Percentiles rank a stretch among this genome's conserved stretches.
These are phyloP conservation scores for Megaceryle maxima DNA, from an alignment of 2,113 vertebrate genomes.

Conservation along the genomic window DNA sequence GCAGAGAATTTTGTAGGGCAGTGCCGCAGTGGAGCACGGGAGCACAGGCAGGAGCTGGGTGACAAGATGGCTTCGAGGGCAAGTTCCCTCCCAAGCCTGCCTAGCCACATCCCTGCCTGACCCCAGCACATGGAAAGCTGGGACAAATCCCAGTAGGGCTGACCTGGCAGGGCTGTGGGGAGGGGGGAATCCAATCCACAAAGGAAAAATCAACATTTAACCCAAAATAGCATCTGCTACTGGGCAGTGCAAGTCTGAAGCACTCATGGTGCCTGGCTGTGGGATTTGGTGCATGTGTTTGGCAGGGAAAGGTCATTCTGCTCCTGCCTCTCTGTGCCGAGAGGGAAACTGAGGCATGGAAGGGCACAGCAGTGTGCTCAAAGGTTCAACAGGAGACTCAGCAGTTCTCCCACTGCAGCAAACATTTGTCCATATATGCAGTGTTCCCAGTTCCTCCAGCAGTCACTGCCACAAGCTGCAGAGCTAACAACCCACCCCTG, in stretches of 20 bases:
- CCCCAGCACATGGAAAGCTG: accelerated
- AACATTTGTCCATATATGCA: accelerated
- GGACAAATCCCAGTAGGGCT: neutral
- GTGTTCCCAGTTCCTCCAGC: neutral
- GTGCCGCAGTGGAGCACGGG: slow-evolving; percentile 43
- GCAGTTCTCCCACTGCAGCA: neutral
- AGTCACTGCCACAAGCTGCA: neutral
- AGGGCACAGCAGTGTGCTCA: accelerated
- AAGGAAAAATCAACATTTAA: neutral
- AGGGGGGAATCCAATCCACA: neutral
- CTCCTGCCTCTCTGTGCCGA: neutral
- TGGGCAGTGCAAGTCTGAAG: neutral
- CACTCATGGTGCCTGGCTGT: accelerated
- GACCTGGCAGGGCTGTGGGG: accelerated
- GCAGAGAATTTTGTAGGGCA: slow-evolving; percentile 65
- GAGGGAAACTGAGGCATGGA: neutral
- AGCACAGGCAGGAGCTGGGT: neutral
- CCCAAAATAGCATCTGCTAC: neutral
- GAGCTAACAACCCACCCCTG: too few species aligned
- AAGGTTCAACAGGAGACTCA: neutral
- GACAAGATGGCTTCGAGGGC: neutral
- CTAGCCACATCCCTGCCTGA: accelerated
- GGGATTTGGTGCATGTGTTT: neutral
- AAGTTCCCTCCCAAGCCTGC: neutral
- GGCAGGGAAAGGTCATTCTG: neutral